Evolutionary conservation across 2,888 invertebrate species (phyloP).

Genomic region (Drosophila tripunctata): DNA sequence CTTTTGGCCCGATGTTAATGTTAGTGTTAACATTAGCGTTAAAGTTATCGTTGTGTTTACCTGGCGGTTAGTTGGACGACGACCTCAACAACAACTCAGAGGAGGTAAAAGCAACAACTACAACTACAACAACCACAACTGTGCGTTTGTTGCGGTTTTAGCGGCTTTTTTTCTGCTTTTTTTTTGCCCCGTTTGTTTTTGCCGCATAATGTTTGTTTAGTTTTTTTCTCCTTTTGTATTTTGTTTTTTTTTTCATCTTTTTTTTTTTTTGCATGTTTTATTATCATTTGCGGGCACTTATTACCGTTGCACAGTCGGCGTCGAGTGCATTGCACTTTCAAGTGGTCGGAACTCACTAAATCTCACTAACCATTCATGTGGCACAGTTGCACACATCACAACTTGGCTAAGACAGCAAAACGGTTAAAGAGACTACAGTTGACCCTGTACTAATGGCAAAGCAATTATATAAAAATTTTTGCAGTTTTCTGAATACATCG

Average conservation of each 20-base stretch:
- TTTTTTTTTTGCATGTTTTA: slow-evolving; percentile 54
- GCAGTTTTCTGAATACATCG: too few species aligned
- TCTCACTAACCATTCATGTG: slow-evolving; percentile 51
- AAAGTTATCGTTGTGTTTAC: slow-evolving; percentile 10
- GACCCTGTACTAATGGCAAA: too few species aligned
- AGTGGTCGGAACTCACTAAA: slow-evolving; percentile 43
- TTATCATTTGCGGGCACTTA: slow-evolving; percentile 62
- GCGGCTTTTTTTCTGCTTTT: too few species aligned
- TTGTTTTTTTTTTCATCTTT: background rate
- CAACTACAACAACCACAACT: background rate
- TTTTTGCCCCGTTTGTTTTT: slow-evolving; percentile 24
- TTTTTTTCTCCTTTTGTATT: background rate
- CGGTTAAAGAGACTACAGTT: background rate
- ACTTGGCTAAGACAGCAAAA: slow-evolving; percentile 20
- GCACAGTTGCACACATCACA: slow-evolving; percentile 57
- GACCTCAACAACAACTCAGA: slow-evolving; percentile 29
- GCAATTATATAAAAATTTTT: too few species aligned
- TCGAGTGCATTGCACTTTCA: slow-evolving; percentile 68
- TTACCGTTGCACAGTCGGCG: slow-evolving; percentile 51
- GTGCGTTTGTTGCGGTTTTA: slow-evolving; percentile 35
- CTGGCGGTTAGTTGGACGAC: slow-evolving; percentile 34
- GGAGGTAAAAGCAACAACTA: slow-evolving; percentile 12
- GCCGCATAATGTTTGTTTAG: slow-evolving; percentile 39
- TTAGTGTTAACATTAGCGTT: background rate
- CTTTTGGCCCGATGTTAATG: background rate